phyloP scores from a whole-genome alignment of 2,113 vertebrate genomes.

The Campylomormyrus numenius region DNA sequence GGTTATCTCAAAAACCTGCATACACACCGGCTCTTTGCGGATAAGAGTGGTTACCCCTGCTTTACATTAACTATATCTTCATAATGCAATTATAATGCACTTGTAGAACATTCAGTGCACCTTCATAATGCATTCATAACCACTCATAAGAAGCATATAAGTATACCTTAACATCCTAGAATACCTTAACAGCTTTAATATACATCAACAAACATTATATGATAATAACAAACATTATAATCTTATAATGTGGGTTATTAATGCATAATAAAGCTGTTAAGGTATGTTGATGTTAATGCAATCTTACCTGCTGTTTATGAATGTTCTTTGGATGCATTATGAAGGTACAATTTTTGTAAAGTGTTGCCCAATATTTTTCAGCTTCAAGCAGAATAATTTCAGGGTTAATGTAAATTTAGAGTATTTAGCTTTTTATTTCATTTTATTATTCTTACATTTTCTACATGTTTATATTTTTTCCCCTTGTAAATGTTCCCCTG shows the following conservation, averaged over 20 bases:
- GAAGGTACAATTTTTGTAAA: neutral
- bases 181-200: neutral
- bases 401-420: neutral
- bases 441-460: neutral
- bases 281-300: neutral
- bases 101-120: neutral
- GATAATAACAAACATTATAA: neutral
- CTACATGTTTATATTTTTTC: neutral
- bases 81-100: neutral
- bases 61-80: neutral
- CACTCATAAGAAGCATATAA: neutral
- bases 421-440: neutral
- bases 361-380: neutral
- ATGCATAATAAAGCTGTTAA: neutral
- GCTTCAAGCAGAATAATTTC: constrained; percentile 36
- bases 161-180: neutral
- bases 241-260: neutral
- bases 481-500: neutral
- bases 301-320: neutral
- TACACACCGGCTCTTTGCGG: no score
- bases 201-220: neutral
- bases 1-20: no score
- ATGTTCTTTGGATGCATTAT: neutral
- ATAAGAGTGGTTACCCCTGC: neutral
- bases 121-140: neutral